Percentiles rank a stretch among this genome's conserved stretches.
Conservation (phyloP, 2,113 vertebrate genomes). For the Oxyruncus cristatus region DNA sequence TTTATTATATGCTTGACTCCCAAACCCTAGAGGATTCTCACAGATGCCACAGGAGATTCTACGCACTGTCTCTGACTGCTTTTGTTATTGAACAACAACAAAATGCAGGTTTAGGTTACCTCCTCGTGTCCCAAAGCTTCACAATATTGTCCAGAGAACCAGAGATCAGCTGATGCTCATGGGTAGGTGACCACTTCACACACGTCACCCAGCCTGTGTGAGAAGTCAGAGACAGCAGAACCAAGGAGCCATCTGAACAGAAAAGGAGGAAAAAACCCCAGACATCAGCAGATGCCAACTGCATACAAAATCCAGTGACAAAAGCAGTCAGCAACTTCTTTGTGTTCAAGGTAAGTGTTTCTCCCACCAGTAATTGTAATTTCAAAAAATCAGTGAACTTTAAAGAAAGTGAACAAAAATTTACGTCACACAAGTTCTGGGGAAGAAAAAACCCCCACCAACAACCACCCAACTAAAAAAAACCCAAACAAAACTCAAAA, state of each 20-base stretch:
- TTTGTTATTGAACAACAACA: not conserved
- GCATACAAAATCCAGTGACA: not conserved
- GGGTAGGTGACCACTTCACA: slow-evolving; percentile 91
- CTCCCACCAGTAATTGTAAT: not conserved
- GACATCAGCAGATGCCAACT: not conserved
- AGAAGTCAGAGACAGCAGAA: slow-evolving; percentile 90
- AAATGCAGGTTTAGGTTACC: slow-evolving; percentile 69
- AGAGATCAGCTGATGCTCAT: slow-evolving; percentile 92
- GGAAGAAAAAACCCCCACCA: not conserved
- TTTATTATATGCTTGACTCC: not conserved
- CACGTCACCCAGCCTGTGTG: slow-evolving; percentile 96
- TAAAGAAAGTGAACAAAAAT: not conserved
- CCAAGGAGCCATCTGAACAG: slow-evolving; percentile 89
- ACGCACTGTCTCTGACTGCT: not conserved
- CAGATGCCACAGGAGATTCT: not conserved
- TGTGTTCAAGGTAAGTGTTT: not conserved
- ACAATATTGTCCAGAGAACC: slow-evolving; percentile 95
- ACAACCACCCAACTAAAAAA: not conserved
- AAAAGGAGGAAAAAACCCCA: not conserved
- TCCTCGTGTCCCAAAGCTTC: slow-evolving; percentile 97
- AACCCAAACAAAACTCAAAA: not conserved
- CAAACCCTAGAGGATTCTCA: not conserved
- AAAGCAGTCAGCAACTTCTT: not conserved
- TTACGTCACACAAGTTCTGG: not conserved
- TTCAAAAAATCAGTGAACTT: not conserved